phyloP scores from a whole-genome alignment of 2,888 invertebrate genomes.

The Drosophila nr. perissopoda region DNA sequence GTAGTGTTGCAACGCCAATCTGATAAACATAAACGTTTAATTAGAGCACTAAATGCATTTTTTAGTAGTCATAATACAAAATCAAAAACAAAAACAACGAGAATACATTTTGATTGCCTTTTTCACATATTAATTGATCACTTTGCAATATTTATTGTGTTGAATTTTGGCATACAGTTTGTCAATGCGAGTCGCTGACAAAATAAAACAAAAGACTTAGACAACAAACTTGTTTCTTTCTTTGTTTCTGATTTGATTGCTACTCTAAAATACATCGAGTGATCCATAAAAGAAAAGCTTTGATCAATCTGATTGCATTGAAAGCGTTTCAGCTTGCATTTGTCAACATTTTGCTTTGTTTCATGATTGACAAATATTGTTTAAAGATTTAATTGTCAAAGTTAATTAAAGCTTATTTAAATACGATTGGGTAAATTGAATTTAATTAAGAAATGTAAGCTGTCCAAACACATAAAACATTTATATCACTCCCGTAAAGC shows the following conservation, averaged over 20 bases:
- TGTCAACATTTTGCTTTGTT: constrained; percentile 15
- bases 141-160: constrained; percentile 46
- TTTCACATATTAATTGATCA: constrained; percentile 66
- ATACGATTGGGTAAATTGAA: neutral
- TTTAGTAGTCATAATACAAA: constrained; percentile 12
- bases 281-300: constrained; percentile 51
- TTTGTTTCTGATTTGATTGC: neutral
- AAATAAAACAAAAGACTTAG: constrained; percentile 75
- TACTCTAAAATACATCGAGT: constrained; percentile 12
- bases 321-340: constrained; percentile 11
- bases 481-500: neutral
- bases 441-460: neutral
- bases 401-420: neutral
- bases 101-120: constrained; percentile 41
- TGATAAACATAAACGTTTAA: constrained; percentile 70
- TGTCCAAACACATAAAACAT: neutral
- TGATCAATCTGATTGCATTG: constrained; percentile 35
- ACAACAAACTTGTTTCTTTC: constrained; percentile 71
- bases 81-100: neutral
- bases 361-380: constrained; percentile 8
- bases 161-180: constrained; percentile 29
- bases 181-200: constrained; percentile 38
- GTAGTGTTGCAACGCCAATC: constrained; percentile 62
- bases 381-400: neutral
- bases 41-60: constrained; percentile 65